Base-by-base conservation (phyloP, 2,797 vertebrate species). In the Falco rusticolus region DNA sequence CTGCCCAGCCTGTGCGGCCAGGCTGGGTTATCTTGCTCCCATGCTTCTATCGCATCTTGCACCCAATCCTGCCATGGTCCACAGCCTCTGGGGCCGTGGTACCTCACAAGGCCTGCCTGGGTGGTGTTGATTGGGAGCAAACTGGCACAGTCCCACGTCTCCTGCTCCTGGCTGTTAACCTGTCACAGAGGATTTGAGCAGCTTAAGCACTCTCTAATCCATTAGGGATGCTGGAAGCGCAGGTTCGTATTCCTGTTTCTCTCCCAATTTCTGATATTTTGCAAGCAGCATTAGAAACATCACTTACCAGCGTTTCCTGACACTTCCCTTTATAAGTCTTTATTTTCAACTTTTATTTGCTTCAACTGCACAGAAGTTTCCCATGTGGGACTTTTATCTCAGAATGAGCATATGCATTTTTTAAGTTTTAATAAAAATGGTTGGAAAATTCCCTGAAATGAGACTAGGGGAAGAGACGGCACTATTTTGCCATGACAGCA, bases 31-130 rank as follows among this genome's bases (percentile, higher is more conserved):
- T 37, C n/a, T 37, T 16, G 19, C 24, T 89, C n/a, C 33, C 4
- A 0, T 9, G 43, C 12, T 75, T 75, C 25, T 43, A 1, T 13
- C 4, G 4, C 33, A 29, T n/a, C 24, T 43, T 17, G 47, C 16
- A 43, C 5, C 22, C 2, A 0, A 25, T 34, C 4, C 7, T 4
- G 1, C 1, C 2, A 9, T 1, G 1, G 7, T 26, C 13, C 81
- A 13, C 48, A 31, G 31, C 10, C 19, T 84, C 31, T 50, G 26
- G n/a, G 48, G n/a, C 17, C 31, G 0, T 1, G 13, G 43, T 31
- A 21, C 56, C 50, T 56, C 1, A 0, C 11, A 28, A 48, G 16
- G 39, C 28, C 71, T 74, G 45, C 54, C 41, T 50, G 34, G 29
- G 48, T 0, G 33, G 7, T 51, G 26, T 15, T 22, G 16, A 41